phyloP scores from a whole-genome alignment of 2,113 vertebrate genomes.

The Toxotes chatareus region DNA sequence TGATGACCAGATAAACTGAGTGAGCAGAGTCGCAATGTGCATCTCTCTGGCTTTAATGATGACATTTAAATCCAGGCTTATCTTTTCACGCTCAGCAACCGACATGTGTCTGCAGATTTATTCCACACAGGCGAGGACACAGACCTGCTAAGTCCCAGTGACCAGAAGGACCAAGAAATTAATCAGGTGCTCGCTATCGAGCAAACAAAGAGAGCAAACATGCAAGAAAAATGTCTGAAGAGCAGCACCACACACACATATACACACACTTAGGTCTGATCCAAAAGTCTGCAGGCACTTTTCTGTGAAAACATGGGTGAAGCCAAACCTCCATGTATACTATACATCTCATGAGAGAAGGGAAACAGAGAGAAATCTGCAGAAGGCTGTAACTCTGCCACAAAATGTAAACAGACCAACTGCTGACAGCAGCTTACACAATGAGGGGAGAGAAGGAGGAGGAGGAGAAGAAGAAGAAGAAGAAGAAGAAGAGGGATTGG shows the following conservation, averaged over 20 bases:
- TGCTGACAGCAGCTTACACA: conserved; percentile 13
- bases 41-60: conserved; percentile 35
- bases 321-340: conserved; percentile 14
- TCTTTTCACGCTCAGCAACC: background rate
- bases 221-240: background rate
- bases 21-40: background rate
- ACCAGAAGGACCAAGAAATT: background rate
- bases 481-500: conserved; percentile 6
- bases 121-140: background rate
- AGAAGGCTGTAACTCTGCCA: conserved; percentile 32
- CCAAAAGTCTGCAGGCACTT: conserved; percentile 18
- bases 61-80: conserved; percentile 52
- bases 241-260: background rate
- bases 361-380: conserved; percentile 11
- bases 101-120: conserved; percentile 9
- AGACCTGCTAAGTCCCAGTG: background rate
- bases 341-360: conserved; percentile 2
- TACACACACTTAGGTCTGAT: background rate
- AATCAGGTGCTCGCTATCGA: background rate
- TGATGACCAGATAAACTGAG: conserved; percentile 16
- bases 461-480: background rate
- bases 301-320: background rate
- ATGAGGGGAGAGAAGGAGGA: background rate
- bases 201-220: background rate
- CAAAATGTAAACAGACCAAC: conserved; percentile 37